Evolutionary conservation across 2,888 invertebrate species (phyloP), one percentile per base, ranked within the genome.

Genomic region (Ptychoptera contaminata): DNA sequence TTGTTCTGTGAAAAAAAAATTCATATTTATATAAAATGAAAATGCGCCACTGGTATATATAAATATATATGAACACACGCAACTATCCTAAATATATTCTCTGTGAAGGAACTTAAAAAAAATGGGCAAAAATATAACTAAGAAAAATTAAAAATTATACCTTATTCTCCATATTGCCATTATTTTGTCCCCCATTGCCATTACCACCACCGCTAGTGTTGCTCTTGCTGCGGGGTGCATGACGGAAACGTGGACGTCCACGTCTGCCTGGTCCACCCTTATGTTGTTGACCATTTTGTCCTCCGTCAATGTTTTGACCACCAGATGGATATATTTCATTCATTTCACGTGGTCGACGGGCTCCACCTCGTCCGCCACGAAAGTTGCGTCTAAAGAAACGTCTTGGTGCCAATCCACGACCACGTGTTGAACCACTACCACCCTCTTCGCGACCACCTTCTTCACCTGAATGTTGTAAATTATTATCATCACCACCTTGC

Each of bases 321-420:
- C 58, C 59, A 49, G 55, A 51, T 39, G 55, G 53, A 44, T 55
- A 48, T 43, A 57, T 57, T 48, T 47, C 47, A 48, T 59, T 58
- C 47, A 61, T 59, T 30, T 57, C 58, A 16, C 51, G 49, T 42
- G 50, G 50, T 6, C 42, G 40, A 16, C 49, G 40, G 10, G 42
- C 44, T 10, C 49, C 48, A 31, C 50, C 46, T 8, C 47, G 54
- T 53, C 78, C 77, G 40, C 79, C 78, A 52, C 79, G 77, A 71
- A 76, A 79, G 62, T 82, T 82, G 53, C 79, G 78, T 56, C 79
- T 80, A 77, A 77, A 82, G 67, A 77, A 82, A 56, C 80, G 74
- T 57, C 72, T 68, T 49, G 66, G 63, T 50, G 41, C 58, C 12
- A 54, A 54, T 46, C 59, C 58, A 53, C 58, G 58, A 45, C 60